Conservation (phyloP, 2,113 vertebrate species). For the Ia io region DNA sequence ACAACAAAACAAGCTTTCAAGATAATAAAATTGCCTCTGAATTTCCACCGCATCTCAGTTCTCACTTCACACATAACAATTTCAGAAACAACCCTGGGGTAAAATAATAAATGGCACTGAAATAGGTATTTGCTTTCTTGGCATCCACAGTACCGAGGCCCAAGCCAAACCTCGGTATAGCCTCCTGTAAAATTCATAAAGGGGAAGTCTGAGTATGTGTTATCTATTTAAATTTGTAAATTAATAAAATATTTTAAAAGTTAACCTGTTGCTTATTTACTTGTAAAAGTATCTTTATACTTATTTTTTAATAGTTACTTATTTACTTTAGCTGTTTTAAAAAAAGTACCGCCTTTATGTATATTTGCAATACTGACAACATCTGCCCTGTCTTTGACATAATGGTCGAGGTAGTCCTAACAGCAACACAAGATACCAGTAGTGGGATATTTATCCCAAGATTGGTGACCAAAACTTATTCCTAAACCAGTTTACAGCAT, state of each 20-base stretch:
- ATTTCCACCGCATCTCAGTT: neutral
- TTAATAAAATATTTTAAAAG: neutral
- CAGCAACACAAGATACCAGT: neutral
- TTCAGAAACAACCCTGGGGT: neutral
- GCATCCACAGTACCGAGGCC: neutral
- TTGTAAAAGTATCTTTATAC: neutral
- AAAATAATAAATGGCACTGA: neutral
- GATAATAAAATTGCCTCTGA: neutral
- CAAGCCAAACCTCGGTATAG: neutral
- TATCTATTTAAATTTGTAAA: neutral
- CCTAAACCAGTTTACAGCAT: neutral
- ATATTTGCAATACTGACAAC: neutral
- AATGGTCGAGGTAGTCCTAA: neutral
- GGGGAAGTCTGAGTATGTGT: neutral
- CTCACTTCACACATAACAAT: neutral
- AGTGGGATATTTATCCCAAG: neutral
- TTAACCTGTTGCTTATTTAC: neutral
- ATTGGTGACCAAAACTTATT: neutral
- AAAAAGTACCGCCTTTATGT: neutral
- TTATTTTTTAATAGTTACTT: neutral
- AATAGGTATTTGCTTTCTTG: neutral
- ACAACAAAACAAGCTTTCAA: neutral
- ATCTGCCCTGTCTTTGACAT: neutral
- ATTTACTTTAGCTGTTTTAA: neutral
- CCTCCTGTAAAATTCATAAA: neutral